phyloP scores from a whole-genome alignment of 2,113 vertebrate genomes.

The Cranoglanis bouderius region DNA sequence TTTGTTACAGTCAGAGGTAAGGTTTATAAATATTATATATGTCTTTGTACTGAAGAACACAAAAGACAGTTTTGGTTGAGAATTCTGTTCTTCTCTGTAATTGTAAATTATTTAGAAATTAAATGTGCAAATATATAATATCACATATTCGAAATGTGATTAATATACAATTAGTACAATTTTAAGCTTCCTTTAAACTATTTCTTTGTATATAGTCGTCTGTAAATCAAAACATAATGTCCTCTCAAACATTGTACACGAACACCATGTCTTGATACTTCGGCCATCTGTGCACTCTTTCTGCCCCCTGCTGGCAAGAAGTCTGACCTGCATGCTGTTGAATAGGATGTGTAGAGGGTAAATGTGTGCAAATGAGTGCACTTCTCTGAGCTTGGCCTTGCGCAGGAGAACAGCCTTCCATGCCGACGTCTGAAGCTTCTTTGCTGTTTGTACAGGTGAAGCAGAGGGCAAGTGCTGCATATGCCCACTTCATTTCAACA shows the following conservation, averaged over 20 bases:
- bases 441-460: conserved; percentile 76
- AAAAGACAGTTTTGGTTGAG: not conserved
- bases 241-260: not conserved
- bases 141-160: not conserved
- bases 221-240: not conserved
- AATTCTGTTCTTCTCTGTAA: not conserved
- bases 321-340: conserved; percentile 81
- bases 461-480: not conserved
- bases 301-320: conserved; percentile 34
- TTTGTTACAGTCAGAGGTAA: too few species aligned
- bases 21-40: not conserved
- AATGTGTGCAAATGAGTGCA: conserved; percentile 82
- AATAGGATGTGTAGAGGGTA: conserved; percentile 69
- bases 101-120: not conserved
- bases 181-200: not conserved
- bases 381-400: conserved; percentile 87
- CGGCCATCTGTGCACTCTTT: not conserved
- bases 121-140: not conserved
- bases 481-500: not conserved
- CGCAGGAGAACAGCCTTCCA: conserved; percentile 83
- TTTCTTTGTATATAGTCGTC: not conserved
- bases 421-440: conserved; percentile 84
- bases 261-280: not conserved
- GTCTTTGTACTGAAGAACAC: not conserved
- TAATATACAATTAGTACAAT: not conserved